Base-by-base conservation (phyloP, 1,140 invertebrate species). In the Hypsibius dujardini region DNA sequence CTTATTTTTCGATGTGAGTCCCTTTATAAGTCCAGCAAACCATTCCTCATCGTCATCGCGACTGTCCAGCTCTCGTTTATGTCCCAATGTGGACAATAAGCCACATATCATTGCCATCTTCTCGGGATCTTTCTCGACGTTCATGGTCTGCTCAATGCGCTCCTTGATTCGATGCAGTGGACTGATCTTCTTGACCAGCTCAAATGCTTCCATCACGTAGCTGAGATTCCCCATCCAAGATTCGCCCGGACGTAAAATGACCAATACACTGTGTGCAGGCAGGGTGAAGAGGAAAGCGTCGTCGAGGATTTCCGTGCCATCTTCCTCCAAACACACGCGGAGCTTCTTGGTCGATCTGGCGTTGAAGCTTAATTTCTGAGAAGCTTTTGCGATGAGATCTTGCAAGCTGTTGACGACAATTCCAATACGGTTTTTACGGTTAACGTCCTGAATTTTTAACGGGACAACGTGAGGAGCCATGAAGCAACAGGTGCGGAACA, bases 21-120 rank as follows among this genome's bases (percentile, higher is more conserved):
- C 77, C 71, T 78, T 77, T 69, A 76, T 76, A n/a, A 79, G 47
- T 60, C 76, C 78, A 78, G 71, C 77, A 76, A 78, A 78, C 77
- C 77, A 78, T 60, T 77, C 77, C 69, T 77, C 76, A 74, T 78
- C 72, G 47, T 78, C 76, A 46, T 75, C 73, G 70, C 77, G 73
- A 42, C 76, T 47, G 70, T 78, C 76, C 7, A 75, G 71, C 1
- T 76, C 74, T n/a, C 50, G 50, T 56, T n/a, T 56, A 56, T 56
- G 50, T 7, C n/a, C 50, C 50, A 56, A 56, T n/a, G 50, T 7
- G n/a, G 50, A 7, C 50, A 56, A 7, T 7, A 56, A 56, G 50
- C 7, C n/a, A 7, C 7, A 56, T 7, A 56, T 56, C 7, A n/a
- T n/a, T 7, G 50, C 7, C 7, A 56, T 7, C n/a, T 56, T 56